Percentiles rank a stretch among this genome's conserved stretches.
phyloP scores from a whole-genome alignment of 2,113 vertebrate species.

The Percina caprodes region DNA sequence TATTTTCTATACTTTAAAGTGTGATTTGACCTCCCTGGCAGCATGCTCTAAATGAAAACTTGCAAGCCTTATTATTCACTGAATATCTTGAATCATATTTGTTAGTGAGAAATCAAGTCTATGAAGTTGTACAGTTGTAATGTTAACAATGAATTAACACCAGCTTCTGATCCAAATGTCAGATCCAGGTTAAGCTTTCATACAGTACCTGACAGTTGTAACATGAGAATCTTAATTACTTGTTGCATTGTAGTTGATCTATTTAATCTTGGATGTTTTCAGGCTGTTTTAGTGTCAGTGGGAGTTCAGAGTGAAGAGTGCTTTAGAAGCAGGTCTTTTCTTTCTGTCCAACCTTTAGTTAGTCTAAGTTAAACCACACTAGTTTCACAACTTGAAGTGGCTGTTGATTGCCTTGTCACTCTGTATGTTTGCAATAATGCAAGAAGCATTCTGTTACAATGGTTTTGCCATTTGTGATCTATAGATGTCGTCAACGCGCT shows the following conservation, averaged over 20 bases:
- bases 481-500: constrained; percentile 6
- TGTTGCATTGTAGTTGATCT: neutral
- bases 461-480: constrained; percentile 18
- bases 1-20: constrained; percentile 51
- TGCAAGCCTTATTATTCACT: constrained; percentile 43
- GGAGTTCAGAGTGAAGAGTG: constrained; percentile 6
- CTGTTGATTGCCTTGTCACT: constrained; percentile 25
- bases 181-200: constrained; percentile 27
- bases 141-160: constrained; percentile 67
- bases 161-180: constrained; percentile 65
- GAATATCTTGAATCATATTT: constrained; percentile 24
- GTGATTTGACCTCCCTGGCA: constrained; percentile 50
- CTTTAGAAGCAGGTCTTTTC: neutral
- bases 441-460: constrained; percentile 16
- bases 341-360: constrained; percentile 7
- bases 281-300: constrained; percentile 1
- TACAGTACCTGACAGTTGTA: constrained; percentile 38
- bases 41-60: constrained; percentile 44
- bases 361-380: constrained; percentile 10
- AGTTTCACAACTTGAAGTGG: constrained; percentile 13
- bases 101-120: constrained; percentile 12
- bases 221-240: neutral
- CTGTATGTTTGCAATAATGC: constrained; percentile 31
- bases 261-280: constrained; percentile 21
- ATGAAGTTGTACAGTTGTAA: constrained; percentile 21